Evolutionary conservation across 2,888 invertebrate genomes (phyloP).

Genomic region (Diploptera punctata): DNA sequence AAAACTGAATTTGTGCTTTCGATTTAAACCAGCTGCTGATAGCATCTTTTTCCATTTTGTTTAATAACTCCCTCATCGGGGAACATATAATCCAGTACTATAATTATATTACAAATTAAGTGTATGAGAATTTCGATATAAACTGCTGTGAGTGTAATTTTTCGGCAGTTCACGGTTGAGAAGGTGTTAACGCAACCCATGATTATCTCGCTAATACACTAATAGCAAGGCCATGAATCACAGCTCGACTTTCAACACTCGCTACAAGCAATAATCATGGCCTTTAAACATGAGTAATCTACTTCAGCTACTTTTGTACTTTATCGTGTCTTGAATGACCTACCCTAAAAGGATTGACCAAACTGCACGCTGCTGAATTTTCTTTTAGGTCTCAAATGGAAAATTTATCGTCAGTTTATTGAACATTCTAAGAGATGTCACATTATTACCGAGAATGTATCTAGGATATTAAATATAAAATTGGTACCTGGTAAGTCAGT

Average conservation of each 20-base stretch:
- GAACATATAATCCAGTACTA: not conserved
- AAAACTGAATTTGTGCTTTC: constrained; percentile 24
- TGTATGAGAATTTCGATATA: not conserved
- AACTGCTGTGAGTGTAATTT: not conserved
- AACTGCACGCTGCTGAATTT: too few relatives aligned
- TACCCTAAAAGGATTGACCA: too few relatives aligned
- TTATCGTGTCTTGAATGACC: too few relatives aligned
- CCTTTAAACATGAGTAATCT: too few relatives aligned
- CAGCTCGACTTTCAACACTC: constrained; percentile 16
- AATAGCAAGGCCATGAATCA: not conserved
- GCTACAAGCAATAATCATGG: too few relatives aligned
- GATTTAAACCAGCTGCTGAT: not conserved
- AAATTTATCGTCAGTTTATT: too few relatives aligned
- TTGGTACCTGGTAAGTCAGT: too few relatives aligned
- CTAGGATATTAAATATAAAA: too few relatives aligned
- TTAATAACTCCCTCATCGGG: not conserved
- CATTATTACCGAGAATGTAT: too few relatives aligned
- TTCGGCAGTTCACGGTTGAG: constrained; percentile 22
- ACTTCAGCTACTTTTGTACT: too few relatives aligned
- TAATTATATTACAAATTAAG: not conserved
- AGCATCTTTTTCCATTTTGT: not conserved
- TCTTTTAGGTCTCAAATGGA: too few relatives aligned
- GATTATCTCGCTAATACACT: constrained; percentile 16
- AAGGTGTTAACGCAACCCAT: constrained; percentile 25
- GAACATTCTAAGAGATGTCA: too few relatives aligned